Evolutionary conservation across 1,140 invertebrate species (phyloP), one percentile per base, ranked within the genome.

Genomic region (Ostrea edulis): DNA sequence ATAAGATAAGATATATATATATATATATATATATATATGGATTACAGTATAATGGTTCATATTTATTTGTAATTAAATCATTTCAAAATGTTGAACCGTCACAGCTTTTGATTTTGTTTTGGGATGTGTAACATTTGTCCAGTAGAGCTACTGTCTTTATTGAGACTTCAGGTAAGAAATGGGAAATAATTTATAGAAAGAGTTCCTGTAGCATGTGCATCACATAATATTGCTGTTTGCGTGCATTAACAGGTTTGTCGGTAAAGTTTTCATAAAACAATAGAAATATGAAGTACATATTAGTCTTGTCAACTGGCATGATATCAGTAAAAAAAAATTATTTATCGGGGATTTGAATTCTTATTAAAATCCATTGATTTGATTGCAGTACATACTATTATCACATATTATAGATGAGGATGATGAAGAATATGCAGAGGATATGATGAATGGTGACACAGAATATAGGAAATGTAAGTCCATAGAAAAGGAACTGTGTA

Each of bases 391-490:
- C 8, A 81, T 35, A 25, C 25, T 81, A 25, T 81, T 17, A 81
- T 25, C 25, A 81, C 25, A 44, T 17, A 29, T 54, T 85, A 8
- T 68, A 87, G 88, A 89, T 85, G 89, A 93, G 88, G 93, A 93
- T 44, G 92, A 93, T 86, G 91, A 92, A 53, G 92, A 90, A 82
- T 82, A 86, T 53, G 86, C 86, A 89, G 89, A 88, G 29, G 91
- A 91, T 17, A 90, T 93, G 89, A 87, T 92, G 54, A 93, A 93
- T 91, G 93, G 92, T 85, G 92, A 90, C 54, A 91, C 91, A 53
- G 92, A 92, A 14, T 86, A 91, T 58, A 91, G 92, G 82, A 93
- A 93, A 91, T 90, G 92, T 93, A 87, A 90, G 89, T 54, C 25
- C 12, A 22, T 51, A 29, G 83, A 4, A 29, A 35, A 53, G 44